A percentile compares a stretch with the other conserved stretches of the same genome.
Conservation (phyloP, 2,113 vertebrate genomes). For the Gallinago undulata region DNA sequence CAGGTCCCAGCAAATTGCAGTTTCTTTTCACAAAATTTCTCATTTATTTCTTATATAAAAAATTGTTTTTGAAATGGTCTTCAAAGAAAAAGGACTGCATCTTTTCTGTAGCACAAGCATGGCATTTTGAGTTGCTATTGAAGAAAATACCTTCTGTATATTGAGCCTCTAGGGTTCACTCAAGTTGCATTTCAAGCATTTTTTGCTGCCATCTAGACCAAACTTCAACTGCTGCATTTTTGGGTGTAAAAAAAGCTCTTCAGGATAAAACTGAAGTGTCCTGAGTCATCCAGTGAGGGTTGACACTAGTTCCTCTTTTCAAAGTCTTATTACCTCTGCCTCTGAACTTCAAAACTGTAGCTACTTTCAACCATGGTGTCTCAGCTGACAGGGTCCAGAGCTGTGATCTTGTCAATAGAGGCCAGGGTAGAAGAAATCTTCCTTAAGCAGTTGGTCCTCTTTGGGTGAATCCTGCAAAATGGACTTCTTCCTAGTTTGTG, state of each 20-base stretch:
- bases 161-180: constrained; percentile 53
- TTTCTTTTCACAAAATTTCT: background rate
- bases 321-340: background rate
- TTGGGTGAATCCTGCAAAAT: background rate
- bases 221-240: background rate
- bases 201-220: background rate
- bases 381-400: background rate
- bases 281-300: background rate
- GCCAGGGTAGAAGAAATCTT: background rate
- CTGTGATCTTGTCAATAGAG: background rate
- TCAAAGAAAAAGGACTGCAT: background rate
- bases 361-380: background rate
- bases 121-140: background rate
- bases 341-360: background rate
- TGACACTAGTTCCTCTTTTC: background rate
- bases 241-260: background rate
- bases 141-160: background rate
- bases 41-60: background rate
- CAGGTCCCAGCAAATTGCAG: background rate
- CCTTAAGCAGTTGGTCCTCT: background rate
- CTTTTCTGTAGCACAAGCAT: background rate
- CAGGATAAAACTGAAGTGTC: constrained; percentile 15
- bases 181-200: constrained; percentile 31
- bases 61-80: background rate
- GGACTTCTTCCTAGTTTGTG: background rate